A percentile compares a stretch with the other conserved stretches of the same genome.
These are phyloP conservation scores for Mycteria americana DNA, from an alignment of 2,797 vertebrate genomes.

Conservation along the genomic window DNA sequence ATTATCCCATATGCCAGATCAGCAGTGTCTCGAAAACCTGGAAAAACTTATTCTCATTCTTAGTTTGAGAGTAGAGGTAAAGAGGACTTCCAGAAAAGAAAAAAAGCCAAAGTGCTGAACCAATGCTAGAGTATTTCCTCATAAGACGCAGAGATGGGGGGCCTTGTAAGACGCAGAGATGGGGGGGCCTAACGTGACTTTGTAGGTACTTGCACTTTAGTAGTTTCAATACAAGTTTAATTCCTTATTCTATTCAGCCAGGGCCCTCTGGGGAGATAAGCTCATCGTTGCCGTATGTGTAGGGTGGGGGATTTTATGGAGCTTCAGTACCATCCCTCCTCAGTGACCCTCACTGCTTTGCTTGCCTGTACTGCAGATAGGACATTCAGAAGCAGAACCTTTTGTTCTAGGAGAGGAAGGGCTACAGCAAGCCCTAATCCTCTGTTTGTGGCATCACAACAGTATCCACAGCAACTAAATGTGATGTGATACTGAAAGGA, in stretches of 20 bases:
- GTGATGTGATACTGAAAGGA: constrained; percentile 65
- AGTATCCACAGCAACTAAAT: constrained; percentile 61
- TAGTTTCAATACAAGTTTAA: background rate
- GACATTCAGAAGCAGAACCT: constrained; percentile 25
- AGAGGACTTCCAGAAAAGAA: background rate
- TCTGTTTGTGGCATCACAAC: constrained; percentile 67
- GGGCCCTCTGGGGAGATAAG: background rate
- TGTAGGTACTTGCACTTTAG: background rate
- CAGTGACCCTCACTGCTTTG: background rate
- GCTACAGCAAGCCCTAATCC: constrained; percentile 32
- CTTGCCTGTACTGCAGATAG: background rate
- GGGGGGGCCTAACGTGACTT: background rate
- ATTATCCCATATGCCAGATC: background rate
- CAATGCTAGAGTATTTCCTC: background rate
- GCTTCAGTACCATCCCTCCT: background rate
- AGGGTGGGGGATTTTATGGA: background rate
- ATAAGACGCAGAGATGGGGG: background rate
- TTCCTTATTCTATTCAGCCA: background rate
- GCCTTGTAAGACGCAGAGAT: background rate
- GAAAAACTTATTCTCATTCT: background rate
- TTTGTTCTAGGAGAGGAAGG: constrained; percentile 30
- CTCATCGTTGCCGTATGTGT: background rate
- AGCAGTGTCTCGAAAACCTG: background rate
- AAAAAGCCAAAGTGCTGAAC: background rate
- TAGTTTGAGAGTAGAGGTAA: background rate